These are phyloP conservation scores for Tenthredo distinguenda DNA, from an alignment of 2,888 invertebrate genomes.

Conservation along the genomic window DNA sequence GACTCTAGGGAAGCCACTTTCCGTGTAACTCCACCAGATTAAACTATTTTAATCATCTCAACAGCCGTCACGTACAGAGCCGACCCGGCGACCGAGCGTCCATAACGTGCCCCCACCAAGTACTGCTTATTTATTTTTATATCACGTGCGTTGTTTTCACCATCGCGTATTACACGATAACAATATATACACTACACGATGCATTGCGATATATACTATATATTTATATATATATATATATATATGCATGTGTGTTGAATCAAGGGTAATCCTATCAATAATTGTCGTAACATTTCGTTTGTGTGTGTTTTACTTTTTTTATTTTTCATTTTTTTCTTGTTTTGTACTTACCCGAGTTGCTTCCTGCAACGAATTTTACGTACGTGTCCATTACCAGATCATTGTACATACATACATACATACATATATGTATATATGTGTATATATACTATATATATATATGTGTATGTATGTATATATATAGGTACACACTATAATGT, in stretches of 20 bases:
- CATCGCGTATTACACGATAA: slow-evolving; percentile 5
- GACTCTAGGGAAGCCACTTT: slow-evolving; percentile 43
- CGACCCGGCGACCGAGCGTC: slow-evolving; percentile 73
- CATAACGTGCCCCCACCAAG: slow-evolving; percentile 73
- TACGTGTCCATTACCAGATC: slow-evolving; percentile 75
- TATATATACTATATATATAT: slow-evolving; percentile 37
- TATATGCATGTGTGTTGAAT: background rate
- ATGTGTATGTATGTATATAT: slow-evolving; percentile 40
- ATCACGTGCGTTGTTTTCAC: slow-evolving; percentile 53
- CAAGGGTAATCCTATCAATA: slow-evolving; percentile 11
- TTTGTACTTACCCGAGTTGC: slow-evolving; percentile 70
- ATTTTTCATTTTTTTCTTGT: slow-evolving; percentile 40
- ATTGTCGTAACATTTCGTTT: background rate
- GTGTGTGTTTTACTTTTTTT: slow-evolving; percentile 56
- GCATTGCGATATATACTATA: background rate
- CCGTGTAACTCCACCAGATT: slow-evolving; percentile 60
- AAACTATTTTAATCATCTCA: slow-evolving; percentile 62
- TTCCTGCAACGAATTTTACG: slow-evolving; percentile 65
- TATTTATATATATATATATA: too few relatives aligned
- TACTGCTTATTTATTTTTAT: slow-evolving; percentile 76
- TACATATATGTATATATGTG: background rate
- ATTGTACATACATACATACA: slow-evolving; percentile 71
- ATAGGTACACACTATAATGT: slow-evolving; percentile 63
- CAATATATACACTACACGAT: background rate
- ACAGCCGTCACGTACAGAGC: slow-evolving; percentile 74